Base-by-base conservation (phyloP, 2,888 invertebrate species). In the Ophioninae sp. region DNA sequence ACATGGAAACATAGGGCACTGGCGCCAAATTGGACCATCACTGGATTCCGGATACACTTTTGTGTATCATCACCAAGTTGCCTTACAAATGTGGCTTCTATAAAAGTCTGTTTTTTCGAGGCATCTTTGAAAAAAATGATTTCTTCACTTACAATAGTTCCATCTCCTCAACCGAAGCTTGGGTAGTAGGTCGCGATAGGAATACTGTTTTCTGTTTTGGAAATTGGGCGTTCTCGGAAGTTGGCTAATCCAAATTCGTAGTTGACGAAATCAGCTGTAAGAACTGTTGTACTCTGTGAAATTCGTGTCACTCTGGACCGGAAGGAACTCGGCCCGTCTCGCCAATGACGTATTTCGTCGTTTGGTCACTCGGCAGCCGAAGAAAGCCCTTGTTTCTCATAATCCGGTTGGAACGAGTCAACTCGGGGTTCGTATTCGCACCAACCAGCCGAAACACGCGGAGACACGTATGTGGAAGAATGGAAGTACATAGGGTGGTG, bases 401-500 rank as follows among this genome's bases (percentile, higher is more conserved):
- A 30, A 30, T 30, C 51, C 51, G 13, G 17, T 51, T 17, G 6
- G 51, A 51, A 51, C 51, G 51, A 13, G 17, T 7, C 8, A n/a
- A 64, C 22, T n/a, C 20, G 39, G 37, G 39, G 37, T 61, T 71
- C 61, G 64, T 71, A 71, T 69, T 64, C 37, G 20, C 69, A 71
- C 61, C n/a, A 67, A 20, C 23, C 20, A 7, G 7, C 41, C 30
- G 13, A 30, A 56, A 79, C 59, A 10, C 23, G 39, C 39, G n/a
- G 41, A 58, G 44, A n/a, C 44, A 61, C 56, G 56, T 69, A 44
- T 22, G 44, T 22, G 56, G 72, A 73, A 72, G 79, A 73, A 71
- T 76, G 73, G 22, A 64, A 59, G 30, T 59, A 65, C 5, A 65
- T 39, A 65, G 69, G 77, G 72, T 79, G 72, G 75, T n/a, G 58